phyloP scores from a whole-genome alignment of 1,140 invertebrate genomes.

The Nasonia vitripennis region DNA sequence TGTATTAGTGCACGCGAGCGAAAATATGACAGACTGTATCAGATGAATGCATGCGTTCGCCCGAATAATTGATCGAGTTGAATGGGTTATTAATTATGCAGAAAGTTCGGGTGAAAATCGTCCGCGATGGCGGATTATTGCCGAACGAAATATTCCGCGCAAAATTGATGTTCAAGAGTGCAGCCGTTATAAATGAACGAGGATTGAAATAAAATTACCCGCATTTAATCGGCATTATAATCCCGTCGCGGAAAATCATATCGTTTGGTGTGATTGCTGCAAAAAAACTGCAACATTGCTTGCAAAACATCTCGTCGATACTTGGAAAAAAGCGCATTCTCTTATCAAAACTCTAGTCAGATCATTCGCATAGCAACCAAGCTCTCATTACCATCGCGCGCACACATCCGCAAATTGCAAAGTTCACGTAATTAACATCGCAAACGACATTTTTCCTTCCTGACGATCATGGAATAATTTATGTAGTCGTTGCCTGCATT shows the following conservation, averaged over 20 bases:
- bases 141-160: neutral
- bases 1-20: neutral
- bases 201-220: too few species aligned
- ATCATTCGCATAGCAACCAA: neutral
- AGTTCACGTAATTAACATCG: neutral
- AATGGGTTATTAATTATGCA: conserved; percentile 5
- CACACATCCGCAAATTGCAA: too few species aligned
- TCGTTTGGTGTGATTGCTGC: too few species aligned
- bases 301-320: too few species aligned
- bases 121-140: neutral
- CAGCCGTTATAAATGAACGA: too few species aligned
- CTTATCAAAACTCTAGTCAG: neutral
- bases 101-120: neutral
- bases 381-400: too few species aligned
- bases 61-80: conserved; percentile 7
- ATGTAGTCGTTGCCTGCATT: neutral
- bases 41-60: neutral
- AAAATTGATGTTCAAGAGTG: too few species aligned
- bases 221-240: too few species aligned
- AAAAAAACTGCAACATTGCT: too few species aligned
- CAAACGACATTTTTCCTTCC: neutral
- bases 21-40: neutral
- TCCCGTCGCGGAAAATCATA: too few species aligned
- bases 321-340: neutral
- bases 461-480: conserved; percentile 6